A percentile compares a stretch with the other conserved stretches of the same genome.
Evolutionary conservation across 1,140 invertebrate species (phyloP).

Genomic region (Propsilocerus akamusi): DNA sequence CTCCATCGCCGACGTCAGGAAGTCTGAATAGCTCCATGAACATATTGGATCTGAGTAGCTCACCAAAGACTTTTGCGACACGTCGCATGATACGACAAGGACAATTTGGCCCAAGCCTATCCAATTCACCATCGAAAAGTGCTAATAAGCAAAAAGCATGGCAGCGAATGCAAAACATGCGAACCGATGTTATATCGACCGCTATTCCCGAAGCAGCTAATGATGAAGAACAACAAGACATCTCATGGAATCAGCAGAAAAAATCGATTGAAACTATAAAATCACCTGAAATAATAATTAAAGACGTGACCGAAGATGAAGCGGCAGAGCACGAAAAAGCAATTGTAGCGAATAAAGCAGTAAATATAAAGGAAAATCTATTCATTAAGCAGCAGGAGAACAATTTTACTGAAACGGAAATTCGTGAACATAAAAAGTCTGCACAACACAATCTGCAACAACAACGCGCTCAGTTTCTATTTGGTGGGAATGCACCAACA

Average conservation of each 20-base stretch:
- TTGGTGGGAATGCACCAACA: not conserved
- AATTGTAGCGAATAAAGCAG: conserved; percentile 3
- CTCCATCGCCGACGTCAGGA: conserved; percentile 12
- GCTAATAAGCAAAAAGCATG: conserved; percentile 37
- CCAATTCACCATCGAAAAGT: conserved; percentile 29
- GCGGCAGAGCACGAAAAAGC: conserved; percentile 1
- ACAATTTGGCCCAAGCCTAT: conserved; percentile 19
- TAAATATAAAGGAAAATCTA: conserved; percentile 6
- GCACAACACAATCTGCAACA: not conserved
- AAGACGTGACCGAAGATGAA: conserved; percentile 6
- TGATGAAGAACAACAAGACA: conserved; percentile 40
- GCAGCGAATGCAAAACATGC: conserved; percentile 49
- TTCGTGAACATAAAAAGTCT: conserved; percentile 5
- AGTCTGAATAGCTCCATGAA: conserved; percentile 22
- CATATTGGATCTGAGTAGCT: conserved; percentile 41
- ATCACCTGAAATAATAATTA: conserved; percentile 11
- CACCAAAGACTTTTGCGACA: conserved; percentile 41
- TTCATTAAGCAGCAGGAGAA: conserved; percentile 9
- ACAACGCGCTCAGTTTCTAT: not conserved
- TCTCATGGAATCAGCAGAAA: conserved; percentile 18
- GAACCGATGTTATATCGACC: conserved; percentile 63
- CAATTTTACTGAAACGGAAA: conserved; percentile 8
- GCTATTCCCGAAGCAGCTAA: conserved; percentile 67
- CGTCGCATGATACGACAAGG: conserved; percentile 32
- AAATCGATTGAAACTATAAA: conserved; percentile 27